Base-by-base conservation (phyloP, 2,888 invertebrate species). In the Liodrosophila aerea region DNA sequence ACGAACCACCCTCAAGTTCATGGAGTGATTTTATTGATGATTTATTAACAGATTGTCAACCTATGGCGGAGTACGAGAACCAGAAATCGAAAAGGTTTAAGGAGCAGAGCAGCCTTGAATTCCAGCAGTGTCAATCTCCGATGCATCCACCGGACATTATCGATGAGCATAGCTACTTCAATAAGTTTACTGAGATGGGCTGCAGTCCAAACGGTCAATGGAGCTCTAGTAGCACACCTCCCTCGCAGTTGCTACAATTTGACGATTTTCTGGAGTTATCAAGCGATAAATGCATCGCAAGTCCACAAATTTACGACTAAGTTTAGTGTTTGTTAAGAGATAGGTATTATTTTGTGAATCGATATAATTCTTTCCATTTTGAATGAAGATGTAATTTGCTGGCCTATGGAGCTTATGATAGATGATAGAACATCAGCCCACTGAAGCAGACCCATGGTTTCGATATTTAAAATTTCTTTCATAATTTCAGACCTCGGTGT, bases 201-300 rank as follows among this genome's bases (percentile, higher is more conserved):
- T 92, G 92, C 77, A 93, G 93, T 81, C 88, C 91, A 1, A 88
- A 87, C 27, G 93, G 92, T 72, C 91, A 92, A 76, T 90, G 91
- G 54, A 92, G 91, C 64, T 89, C 91, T 0, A 76, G 76, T 40
- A 69, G 64, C 13, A 68, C 78, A 5, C 82, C 84, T 12, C 84
- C 85, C 0, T 59, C 81, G 7, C 76, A 88, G 40, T 59, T 87
- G 43, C 71, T 87, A 11, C 73, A 77, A 16, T 68, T 73, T 9
- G 72, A 80, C 9, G 46, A 54, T 29, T 46, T 73, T 36, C 40
- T 60, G 18, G 36, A 44, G 12, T 34, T 27, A 18, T 13, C 47
- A 11, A 33, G 16, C 33, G 11, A 45, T 43, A 34, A 39, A 41
- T 51, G 29, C 30, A 41, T 58, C 62, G 59, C 68, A 68, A 74